Evolutionary conservation across 2,797 vertebrate genomes (phyloP).

Genomic region (Morelia viridis): DNA sequence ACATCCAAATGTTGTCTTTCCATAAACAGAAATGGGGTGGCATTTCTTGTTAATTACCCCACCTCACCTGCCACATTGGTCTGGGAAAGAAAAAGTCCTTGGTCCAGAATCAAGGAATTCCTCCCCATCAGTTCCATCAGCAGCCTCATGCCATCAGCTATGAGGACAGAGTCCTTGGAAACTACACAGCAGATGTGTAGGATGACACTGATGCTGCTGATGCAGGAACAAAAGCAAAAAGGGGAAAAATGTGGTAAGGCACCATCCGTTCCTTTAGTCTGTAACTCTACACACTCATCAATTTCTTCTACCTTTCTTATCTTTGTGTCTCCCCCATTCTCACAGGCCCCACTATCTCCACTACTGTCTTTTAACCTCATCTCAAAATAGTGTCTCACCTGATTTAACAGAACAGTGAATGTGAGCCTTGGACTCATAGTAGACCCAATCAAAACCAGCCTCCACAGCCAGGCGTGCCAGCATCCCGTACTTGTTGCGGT

Average conservation of each 20-base stretch:
- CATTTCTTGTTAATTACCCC: background rate
- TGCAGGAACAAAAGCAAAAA: background rate
- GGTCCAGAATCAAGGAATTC: background rate
- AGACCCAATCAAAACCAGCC: constrained; percentile 98
- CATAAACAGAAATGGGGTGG: background rate
- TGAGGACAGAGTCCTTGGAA: background rate
- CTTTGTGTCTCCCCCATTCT: background rate
- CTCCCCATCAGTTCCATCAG: background rate
- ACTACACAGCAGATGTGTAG: background rate
- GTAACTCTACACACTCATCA: background rate
- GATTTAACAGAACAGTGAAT: constrained; percentile 99
- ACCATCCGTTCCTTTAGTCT: background rate
- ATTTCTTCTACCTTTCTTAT: background rate
- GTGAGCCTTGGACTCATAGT: constrained; percentile 97
- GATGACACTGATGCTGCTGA: background rate
- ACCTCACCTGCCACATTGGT: background rate
- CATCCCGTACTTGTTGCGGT: constrained; percentile 95
- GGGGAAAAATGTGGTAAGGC: background rate
- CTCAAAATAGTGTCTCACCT: constrained; percentile 75
- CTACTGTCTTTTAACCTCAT: background rate
- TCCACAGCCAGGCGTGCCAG: constrained; percentile 94
- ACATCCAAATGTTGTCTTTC: background rate
- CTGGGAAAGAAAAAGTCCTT: background rate
- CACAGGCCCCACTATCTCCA: background rate
- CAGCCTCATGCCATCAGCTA: background rate